Evolutionary conservation across 2,888 invertebrate genomes (phyloP), one percentile per base, ranked within the genome.

Genomic region (Sericinus montela): DNA sequence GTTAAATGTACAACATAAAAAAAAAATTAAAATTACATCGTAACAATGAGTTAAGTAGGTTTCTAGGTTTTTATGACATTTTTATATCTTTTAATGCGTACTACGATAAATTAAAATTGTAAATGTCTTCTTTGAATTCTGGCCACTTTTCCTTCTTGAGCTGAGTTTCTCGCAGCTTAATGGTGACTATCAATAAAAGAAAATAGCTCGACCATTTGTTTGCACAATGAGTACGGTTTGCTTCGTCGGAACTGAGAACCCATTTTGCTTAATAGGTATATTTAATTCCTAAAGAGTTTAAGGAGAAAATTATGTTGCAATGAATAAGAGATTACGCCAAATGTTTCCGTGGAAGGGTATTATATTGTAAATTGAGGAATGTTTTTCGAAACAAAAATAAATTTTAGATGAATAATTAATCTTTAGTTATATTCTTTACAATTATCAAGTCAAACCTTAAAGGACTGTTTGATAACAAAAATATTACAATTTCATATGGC

Each of bases 181-280:
- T 45, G 40, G 3, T 11, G 34, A 34, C 36, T 34, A 48, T 48
- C 48, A 48, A 48, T 48, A 48, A 48, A 44, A 39, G 44, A 39
- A 25, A 48, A 44, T 49, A 39, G 39, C 44, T 39, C 34, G 35
- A 42, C 25, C 49, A 29, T 49, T 49, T 44, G 39, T 49, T 44
- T 44, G 39, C 35, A 49, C 49, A 49, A 44, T 38, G 39, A 44
- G 34, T 40, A 36, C 35, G 7, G 14, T 34, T 13, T 11, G 39
- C 44, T 44, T 16, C 44, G 25, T 35, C 36, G 40, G 49, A 49
- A 40, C 16, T 15, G 40, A 14, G 13, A 7, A 30, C 45, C 6
- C 41, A 32, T 50, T 50, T 35, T 23, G 19, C n/a, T 40, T 45
- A 40, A 49, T 49, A 7, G 45, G 28, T 36, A 50, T 30, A 45